These are phyloP conservation scores for Jordanella pulchra DNA, from an alignment of 2,797 vertebrate species.

Conservation along the genomic window DNA sequence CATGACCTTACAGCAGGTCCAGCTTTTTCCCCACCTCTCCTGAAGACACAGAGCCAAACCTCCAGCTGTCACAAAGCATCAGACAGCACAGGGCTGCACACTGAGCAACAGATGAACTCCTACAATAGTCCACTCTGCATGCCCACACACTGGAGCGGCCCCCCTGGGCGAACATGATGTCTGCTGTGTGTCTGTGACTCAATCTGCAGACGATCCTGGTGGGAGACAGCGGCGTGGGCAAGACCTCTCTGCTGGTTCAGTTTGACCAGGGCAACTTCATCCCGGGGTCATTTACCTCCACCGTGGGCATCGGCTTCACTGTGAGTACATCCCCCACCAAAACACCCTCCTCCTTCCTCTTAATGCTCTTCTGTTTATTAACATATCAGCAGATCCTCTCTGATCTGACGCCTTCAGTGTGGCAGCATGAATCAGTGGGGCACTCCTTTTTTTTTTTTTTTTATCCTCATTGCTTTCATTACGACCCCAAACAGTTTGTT, in stretches of 20 bases:
- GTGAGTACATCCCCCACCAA: constrained; percentile 76
- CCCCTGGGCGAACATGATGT: constrained; percentile 30
- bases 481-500: constrained; percentile 30
- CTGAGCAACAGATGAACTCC: constrained; percentile 32
- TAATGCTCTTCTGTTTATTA: constrained; percentile 23
- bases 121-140: constrained; percentile 23
- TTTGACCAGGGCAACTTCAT: constrained; percentile 93
- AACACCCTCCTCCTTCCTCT: background rate
- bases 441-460: constrained; percentile 9
- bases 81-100: constrained; percentile 11
- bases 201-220: constrained; percentile 84
- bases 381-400: constrained; percentile 41
- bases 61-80: constrained; percentile 47
- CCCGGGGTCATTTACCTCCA: constrained; percentile 86
- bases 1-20: constrained; percentile 8
- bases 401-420: constrained; percentile 24
- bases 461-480: constrained; percentile 53
- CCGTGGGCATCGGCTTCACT: constrained; percentile 88
- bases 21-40: background rate
- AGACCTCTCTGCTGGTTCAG: constrained; percentile 90
- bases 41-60: constrained; percentile 18
- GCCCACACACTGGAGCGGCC: constrained; percentile 17
- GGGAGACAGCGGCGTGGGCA: constrained; percentile 88
- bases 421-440: constrained; percentile 35
- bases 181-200: constrained; percentile 14